Evolutionary conservation across 2,797 vertebrate species (phyloP).

Genomic region (Hafferia zeledoni): DNA sequence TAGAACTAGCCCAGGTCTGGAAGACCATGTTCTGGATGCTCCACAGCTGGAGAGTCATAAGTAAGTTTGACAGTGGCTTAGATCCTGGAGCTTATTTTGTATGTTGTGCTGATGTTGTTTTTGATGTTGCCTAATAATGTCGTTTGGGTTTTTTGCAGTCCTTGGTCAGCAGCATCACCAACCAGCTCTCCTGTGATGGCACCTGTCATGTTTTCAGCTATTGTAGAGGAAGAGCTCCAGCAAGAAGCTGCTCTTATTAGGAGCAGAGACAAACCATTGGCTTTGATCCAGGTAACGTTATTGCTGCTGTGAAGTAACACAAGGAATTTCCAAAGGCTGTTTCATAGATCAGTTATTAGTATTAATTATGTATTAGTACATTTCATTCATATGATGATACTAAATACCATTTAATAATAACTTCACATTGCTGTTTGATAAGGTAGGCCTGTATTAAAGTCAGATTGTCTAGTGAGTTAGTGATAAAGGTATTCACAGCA

Average conservation of each 20-base stretch:
- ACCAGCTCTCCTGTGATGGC: slow-evolving; percentile 73
- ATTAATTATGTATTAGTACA: not conserved
- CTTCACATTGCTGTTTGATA: not conserved
- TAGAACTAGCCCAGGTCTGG: slow-evolving; percentile 28
- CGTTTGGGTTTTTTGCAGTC: slow-evolving; percentile 75
- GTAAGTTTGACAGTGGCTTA: slow-evolving; percentile 48
- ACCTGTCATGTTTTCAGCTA: slow-evolving; percentile 90
- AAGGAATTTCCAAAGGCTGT: not conserved
- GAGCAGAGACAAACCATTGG: slow-evolving; percentile 94
- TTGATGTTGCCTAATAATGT: not conserved
- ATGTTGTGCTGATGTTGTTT: not conserved
- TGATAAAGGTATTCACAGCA: not conserved
- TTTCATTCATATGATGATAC: not conserved
- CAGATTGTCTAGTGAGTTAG: not conserved
- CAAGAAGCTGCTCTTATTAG: slow-evolving; percentile 95
- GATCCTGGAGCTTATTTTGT: not conserved
- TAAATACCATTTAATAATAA: not conserved
- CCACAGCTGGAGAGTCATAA: slow-evolving; percentile 71
- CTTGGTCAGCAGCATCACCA: slow-evolving; percentile 86
- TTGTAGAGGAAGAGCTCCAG: slow-evolving; percentile 93
- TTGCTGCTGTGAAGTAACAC: not conserved
- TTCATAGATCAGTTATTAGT: not conserved
- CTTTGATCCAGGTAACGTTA: slow-evolving; percentile 91
- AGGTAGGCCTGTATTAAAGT: not conserved
- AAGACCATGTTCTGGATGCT: slow-evolving; percentile 59